phyloP scores from a whole-genome alignment of 2,797 vertebrate genomes.

The Acanthurus lineatus region DNA sequence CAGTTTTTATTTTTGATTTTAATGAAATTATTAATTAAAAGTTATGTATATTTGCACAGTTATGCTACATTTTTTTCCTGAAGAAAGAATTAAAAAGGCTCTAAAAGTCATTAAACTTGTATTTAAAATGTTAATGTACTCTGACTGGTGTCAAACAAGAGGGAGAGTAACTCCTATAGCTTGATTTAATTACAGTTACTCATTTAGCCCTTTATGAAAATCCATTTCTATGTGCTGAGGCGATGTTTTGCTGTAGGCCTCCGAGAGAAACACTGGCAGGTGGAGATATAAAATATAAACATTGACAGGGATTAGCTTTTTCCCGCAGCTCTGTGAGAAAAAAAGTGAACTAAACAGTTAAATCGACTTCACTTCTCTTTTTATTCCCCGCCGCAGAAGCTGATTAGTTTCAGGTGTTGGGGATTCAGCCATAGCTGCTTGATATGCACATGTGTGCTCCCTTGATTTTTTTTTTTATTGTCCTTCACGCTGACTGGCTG shows the following conservation, averaged over 20 bases:
- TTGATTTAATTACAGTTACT: slow-evolving; percentile 50
- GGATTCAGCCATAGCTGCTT: slow-evolving; percentile 45
- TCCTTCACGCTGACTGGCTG: slow-evolving; percentile 66
- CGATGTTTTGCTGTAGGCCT: slow-evolving; percentile 23
- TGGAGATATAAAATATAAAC: slow-evolving; percentile 72
- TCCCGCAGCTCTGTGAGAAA: slow-evolving; percentile 50
- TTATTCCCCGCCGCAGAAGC: slow-evolving; percentile 5
- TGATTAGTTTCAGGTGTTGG: slow-evolving; percentile 12
- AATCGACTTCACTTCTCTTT: slow-evolving; percentile 36
- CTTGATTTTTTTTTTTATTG: slow-evolving; percentile 42
- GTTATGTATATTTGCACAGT: too few relatives aligned
- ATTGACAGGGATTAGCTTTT: slow-evolving; percentile 48
- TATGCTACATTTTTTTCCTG: too few relatives aligned
- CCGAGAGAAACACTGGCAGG: slow-evolving; percentile 53
- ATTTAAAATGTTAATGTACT: too few relatives aligned
- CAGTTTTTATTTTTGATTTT: too few relatives aligned
- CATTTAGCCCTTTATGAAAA: slow-evolving; percentile 56
- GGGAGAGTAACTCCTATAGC: slow-evolving; percentile 17
- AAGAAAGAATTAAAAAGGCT: too few relatives aligned
- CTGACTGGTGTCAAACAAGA: slow-evolving; percentile 22
- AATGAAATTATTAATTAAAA: too few relatives aligned
- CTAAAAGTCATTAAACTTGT: too few relatives aligned
- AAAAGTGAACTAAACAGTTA: slow-evolving; percentile 48
- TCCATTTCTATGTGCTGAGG: slow-evolving; percentile 41
- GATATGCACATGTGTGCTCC: slow-evolving; percentile 55